Percentiles rank a stretch among this genome's conserved stretches.
These are phyloP conservation scores for Tiliqua scincoides DNA, from an alignment of 2,113 vertebrate species.

Conservation along the genomic window DNA sequence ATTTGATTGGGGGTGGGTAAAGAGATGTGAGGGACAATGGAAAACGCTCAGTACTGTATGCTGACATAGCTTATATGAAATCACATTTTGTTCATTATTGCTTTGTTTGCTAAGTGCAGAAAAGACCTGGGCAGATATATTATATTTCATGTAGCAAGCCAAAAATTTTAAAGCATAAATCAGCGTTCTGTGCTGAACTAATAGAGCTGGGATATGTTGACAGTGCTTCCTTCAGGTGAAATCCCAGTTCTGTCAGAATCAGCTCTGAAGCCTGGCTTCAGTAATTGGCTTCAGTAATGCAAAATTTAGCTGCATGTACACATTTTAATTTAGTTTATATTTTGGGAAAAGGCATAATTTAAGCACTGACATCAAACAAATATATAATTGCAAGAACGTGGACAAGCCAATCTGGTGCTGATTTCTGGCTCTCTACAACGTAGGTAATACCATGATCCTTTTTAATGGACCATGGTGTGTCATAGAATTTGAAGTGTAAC, in stretches of 20 bases:
- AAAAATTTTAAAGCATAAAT: too few species aligned
- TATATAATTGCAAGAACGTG: neutral
- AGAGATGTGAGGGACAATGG: neutral
- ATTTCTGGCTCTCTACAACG: neutral
- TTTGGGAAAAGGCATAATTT: neutral
- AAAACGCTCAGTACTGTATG: neutral
- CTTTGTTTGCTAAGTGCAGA: neutral
- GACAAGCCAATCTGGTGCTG: neutral
- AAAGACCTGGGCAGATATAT: neutral
- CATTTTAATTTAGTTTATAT: neutral
- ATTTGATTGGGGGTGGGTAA: neutral
- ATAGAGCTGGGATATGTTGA: neutral
- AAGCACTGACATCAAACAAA: neutral
- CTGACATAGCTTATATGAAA: neutral
- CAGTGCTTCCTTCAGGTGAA: neutral
- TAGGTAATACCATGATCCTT: neutral
- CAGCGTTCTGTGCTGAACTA: neutral
- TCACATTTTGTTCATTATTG: too few species aligned
- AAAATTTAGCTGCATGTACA: neutral
- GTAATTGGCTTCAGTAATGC: neutral
- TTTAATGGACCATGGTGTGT: neutral
- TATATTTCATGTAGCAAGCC: neutral
- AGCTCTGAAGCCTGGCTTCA: neutral
- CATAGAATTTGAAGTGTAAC: neutral
- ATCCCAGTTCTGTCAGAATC: neutral